Evolutionary conservation across 2,113 vertebrate genomes (phyloP).

Genomic region (Oreochromis spilurus): DNA sequence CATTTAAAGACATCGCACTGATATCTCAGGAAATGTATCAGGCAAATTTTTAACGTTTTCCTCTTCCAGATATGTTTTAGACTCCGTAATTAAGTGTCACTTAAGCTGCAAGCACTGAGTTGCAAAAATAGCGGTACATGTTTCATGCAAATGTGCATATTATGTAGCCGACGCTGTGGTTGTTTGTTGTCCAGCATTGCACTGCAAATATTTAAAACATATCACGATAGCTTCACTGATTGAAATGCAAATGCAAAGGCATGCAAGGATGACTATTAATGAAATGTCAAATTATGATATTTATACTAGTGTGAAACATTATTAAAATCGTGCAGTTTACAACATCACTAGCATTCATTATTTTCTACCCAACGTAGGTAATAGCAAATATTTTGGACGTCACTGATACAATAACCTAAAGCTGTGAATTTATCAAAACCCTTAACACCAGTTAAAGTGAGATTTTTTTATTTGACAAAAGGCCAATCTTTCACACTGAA

Average conservation of each 20-base stretch:
- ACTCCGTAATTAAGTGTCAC: fast-evolving
- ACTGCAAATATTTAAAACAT: neutral
- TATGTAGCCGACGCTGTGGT: neutral
- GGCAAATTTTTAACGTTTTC: fast-evolving
- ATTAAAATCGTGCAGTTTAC: neutral
- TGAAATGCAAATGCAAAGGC: neutral
- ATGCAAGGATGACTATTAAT: neutral
- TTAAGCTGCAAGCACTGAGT: neutral
- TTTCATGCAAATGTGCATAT: neutral
- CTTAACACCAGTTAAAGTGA: neutral
- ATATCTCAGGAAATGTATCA: neutral
- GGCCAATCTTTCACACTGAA: neutral
- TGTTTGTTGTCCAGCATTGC: neutral
- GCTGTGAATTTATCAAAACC: neutral
- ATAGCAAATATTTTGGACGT: neutral
- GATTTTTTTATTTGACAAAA: neutral
- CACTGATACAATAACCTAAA: neutral
- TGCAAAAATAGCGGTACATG: neutral
- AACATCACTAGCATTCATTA: neutral
- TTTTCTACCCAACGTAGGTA: neutral
- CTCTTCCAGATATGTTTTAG: neutral
- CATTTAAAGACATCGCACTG: neutral
- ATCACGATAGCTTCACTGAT: neutral
- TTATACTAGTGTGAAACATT: neutral
- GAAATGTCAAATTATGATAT: neutral